Evolutionary conservation across 1,140 invertebrate species (phyloP), one percentile per base, ranked within the genome.

Genomic region (Melanaphis sacchari): DNA sequence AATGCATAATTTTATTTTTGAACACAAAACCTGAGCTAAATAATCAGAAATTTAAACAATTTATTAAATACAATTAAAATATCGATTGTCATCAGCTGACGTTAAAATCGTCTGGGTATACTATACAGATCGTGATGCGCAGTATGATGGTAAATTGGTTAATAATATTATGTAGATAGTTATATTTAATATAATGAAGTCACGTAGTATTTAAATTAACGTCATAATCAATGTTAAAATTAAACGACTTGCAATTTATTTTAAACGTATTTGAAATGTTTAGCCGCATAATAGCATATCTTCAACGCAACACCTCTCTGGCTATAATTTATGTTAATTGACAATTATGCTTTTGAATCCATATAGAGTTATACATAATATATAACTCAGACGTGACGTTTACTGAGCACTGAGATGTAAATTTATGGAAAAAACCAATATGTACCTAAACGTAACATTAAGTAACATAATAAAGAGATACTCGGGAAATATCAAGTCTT

Each of bases 201-300:
- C 59, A 76, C 59, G 59, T 76, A 76, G n/a, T 76, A n/a, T n/a
- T 76, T 76, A 76, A 76, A 76, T 76, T 76, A 76, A 76, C 59
- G n/a, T 31, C 31, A 76, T 76, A 76, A 76, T 76, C 59, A 76
- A 76, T 76, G 59, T 76, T 76, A 76, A 76, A n/a, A n/a, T n/a
- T 76, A 76, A 76, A 76, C 59, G 59, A 76, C 31, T 76, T 4
- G 59, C 31, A 76, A 76, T 76, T 76, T 76, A 76, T 76, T 76
- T 76, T 76, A 76, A 76, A 76, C 31, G 59, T n/a, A 76, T n/a
- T n/a, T 1, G 31, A 76, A 76, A 76, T n/a, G n/a, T 76, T 76
- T 36, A 76, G 15, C 31, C 59, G 15, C 59, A n/a, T 11, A 76
- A 76, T 76, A n/a, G 18, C 59, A 76, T n/a, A 76, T 76, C 59